Evolutionary conservation across 2,797 vertebrate genomes (phyloP).

Genomic region (Galago senegalensis): DNA sequence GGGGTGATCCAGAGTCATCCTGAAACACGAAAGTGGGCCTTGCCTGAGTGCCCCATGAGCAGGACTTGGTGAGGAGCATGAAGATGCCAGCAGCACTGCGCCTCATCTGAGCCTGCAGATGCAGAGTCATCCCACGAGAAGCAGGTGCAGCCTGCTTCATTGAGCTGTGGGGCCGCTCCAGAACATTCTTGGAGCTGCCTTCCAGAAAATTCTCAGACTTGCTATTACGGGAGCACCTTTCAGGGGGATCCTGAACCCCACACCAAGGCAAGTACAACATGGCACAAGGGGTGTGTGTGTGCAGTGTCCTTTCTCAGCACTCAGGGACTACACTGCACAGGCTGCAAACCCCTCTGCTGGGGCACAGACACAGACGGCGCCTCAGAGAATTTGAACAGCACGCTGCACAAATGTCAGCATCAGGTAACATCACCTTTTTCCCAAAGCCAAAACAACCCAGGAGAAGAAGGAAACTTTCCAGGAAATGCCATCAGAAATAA

Average conservation of each 20-base stretch:
- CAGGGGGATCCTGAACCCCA: neutral
- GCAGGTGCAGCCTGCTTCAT: neutral
- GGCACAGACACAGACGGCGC: neutral
- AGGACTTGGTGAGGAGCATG: neutral
- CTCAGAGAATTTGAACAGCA: neutral
- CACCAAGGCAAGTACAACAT: neutral
- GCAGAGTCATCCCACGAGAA: neutral
- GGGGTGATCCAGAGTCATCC: neutral
- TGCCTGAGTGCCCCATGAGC: fast-evolving
- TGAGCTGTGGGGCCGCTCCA: neutral
- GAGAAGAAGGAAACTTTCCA: neutral
- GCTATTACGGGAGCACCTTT: neutral
- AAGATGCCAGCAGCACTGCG: fast-evolving
- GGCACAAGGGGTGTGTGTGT: fast-evolving
- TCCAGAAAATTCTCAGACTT: neutral
- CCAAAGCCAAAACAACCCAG: neutral
- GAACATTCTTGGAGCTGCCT: neutral
- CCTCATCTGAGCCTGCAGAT: neutral
- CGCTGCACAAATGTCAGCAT: neutral
- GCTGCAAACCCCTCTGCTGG: neutral
- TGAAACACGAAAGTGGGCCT: fast-evolving
- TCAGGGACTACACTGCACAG: too few relatives aligned
- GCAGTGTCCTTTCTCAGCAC: too few relatives aligned
- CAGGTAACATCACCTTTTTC: neutral
- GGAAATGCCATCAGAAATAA: neutral